Evolutionary conservation across 2,113 vertebrate species (phyloP), one percentile per base, ranked within the genome.

Genomic region (Pseudois nayaur): DNA sequence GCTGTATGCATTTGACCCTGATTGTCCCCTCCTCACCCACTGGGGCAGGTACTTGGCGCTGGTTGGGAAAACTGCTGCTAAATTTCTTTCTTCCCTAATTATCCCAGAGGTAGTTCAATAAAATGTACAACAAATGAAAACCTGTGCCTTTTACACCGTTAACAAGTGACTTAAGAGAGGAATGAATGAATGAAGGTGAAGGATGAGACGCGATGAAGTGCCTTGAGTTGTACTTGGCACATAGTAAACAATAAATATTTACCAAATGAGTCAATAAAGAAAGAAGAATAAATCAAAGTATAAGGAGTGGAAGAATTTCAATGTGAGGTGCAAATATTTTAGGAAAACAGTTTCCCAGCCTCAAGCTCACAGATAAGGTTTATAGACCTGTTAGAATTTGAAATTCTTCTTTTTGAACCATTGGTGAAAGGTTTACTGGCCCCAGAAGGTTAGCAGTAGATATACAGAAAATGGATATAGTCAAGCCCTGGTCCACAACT

Each of bases 331-430:
- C 43, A 94, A 92, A 94, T 86, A 76, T 71, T 71, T 89, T 89
- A 84, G 27, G 52, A 91, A 88, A 94, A 89, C 1, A 21, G 59
- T 57, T 95, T 87, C 43, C 36, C 27, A 87, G n/a, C 36, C 67
- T 97, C 88, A 87, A 25, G 14, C 54, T 93, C 79, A 45, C 23
- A 93, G n/a, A 55, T 89, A 23, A 94, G 60, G 67, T 85, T 87
- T 89, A 93, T 48, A 64, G 36, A 95, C 43, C 21, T 71, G 23
- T 21, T 93, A 19, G 78, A 97, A 96, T 89, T 57, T 83, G 48
- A 94, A 92, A 87, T 85, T 81, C 78, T 87, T 87, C 54, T 48
- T 91, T 96, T 93, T 83, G 40, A 97, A 50, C 45, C 71, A 43
- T 21, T 57, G 23, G 36, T 16, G 67, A 90, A 90, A 88, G 25